These are phyloP conservation scores for Tinamus guttatus DNA, from an alignment of 2,113 vertebrate genomes.

Conservation along the genomic window DNA sequence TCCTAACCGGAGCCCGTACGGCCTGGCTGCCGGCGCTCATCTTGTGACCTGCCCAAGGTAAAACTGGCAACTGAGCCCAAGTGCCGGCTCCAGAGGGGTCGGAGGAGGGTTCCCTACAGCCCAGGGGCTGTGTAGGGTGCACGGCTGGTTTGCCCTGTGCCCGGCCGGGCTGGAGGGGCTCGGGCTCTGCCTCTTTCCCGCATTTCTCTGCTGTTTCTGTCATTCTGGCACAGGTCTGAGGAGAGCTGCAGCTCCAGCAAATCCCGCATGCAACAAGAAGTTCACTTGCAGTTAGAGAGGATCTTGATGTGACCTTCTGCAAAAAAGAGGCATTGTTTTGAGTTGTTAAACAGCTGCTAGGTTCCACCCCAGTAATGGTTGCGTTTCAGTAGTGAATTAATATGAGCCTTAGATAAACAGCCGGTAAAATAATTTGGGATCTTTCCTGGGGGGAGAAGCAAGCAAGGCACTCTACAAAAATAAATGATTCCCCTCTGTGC, in stretches of 20 bases:
- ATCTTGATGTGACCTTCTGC: not conserved
- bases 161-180: not conserved
- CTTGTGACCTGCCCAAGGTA: not conserved
- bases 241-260: not conserved
- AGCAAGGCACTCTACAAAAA: constrained; percentile 41
- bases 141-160: not conserved
- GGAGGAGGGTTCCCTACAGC: not conserved
- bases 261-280: not conserved
- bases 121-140: not conserved
- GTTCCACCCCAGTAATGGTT: constrained; percentile 36
- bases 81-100: not conserved
- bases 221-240: not conserved
- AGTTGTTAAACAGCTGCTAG: constrained; percentile 53
- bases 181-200: too few species aligned
- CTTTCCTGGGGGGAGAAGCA: constrained; percentile 8
- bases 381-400: constrained; percentile 49
- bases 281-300: constrained; percentile 16
- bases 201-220: too few species aligned
- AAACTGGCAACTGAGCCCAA: not conserved
- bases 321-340: constrained; percentile 29
- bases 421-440: constrained; percentile 60
- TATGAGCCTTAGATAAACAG: constrained; percentile 23
- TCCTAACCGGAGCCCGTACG: not conserved
- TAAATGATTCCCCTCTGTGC: constrained; percentile 46
- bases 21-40: not conserved